A percentile compares a stretch with the other conserved stretches of the same genome.
Conservation (phyloP, 1,140 invertebrate species). For the Bombus confusus region DNA sequence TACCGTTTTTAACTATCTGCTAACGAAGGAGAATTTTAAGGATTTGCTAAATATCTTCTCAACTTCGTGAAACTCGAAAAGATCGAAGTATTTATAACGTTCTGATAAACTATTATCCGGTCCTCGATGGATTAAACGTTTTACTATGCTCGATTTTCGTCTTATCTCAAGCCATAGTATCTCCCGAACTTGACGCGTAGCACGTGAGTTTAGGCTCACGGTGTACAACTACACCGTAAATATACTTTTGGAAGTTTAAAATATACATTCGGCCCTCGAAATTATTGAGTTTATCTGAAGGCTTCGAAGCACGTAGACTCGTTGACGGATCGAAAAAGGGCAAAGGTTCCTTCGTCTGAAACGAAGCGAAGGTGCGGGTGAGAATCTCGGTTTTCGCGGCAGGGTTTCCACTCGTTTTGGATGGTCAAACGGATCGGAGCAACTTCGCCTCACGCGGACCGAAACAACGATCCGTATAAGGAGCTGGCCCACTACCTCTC, state of each 20-base stretch:
- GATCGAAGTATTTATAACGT: no score
- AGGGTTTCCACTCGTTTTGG: constrained; percentile 46
- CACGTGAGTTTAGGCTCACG: no score
- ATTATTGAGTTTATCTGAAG: neutral
- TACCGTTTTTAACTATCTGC: no score
- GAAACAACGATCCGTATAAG: constrained; percentile 71
- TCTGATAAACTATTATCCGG: no score
- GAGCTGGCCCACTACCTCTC: constrained; percentile 67
- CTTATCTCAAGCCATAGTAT: no score
- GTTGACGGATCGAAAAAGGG: neutral
- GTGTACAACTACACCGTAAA: neutral
- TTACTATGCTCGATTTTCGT: no score
- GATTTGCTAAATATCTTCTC: no score
- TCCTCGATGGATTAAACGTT: no score
- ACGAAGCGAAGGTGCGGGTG: constrained; percentile 10
- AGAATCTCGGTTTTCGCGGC: constrained; percentile 16
- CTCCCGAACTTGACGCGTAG: neutral
- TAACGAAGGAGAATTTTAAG: no score
- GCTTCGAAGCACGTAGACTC: neutral
- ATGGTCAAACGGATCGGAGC: constrained; percentile 54
- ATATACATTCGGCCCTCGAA: neutral
- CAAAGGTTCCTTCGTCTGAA: no score
- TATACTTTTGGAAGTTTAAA: neutral
- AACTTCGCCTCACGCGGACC: constrained; percentile 33
- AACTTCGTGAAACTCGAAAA: no score